Conservation (phyloP, 1,140 invertebrate species). For the Caerostris extrusa region DNA sequence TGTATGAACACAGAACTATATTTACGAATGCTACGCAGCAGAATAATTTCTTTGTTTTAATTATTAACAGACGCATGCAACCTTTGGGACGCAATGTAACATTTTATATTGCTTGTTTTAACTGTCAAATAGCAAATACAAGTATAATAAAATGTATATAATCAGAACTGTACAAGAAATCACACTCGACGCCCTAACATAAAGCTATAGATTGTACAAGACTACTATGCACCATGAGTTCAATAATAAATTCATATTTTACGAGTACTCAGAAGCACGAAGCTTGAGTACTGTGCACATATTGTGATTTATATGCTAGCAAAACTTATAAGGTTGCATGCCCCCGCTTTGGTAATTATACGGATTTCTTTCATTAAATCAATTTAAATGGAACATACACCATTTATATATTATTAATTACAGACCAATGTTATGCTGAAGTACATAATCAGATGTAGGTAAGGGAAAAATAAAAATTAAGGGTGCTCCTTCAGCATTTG, state of each 20-base stretch:
- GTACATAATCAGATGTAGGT: constrained; percentile 28
- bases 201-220: constrained; percentile 67
- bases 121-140: constrained; percentile 66
- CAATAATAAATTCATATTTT: constrained; percentile 33
- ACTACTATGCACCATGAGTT: constrained; percentile 71
- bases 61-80: constrained; percentile 65
- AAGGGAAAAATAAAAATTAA: constrained; percentile 70
- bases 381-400: constrained; percentile 38
- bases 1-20: constrained; percentile 75
- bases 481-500: constrained; percentile 68
- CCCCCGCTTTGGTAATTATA: constrained; percentile 50
- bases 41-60: neutral
- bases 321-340: constrained; percentile 65
- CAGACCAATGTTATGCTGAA: constrained; percentile 58
- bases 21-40: constrained; percentile 69
- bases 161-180: constrained; percentile 72
- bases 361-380: constrained; percentile 1
- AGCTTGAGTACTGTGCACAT: constrained; percentile 51
- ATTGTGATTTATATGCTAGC: constrained; percentile 30
- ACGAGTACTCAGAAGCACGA: constrained; percentile 2
- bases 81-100: constrained; percentile 74
- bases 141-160: constrained; percentile 50
- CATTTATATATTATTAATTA: constrained; percentile 58
- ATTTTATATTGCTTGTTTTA: constrained; percentile 64
- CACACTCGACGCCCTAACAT: constrained; percentile 61